Evolutionary conservation across 2,797 vertebrate species (phyloP), one percentile per base, ranked within the genome.

Genomic region (Anas capensis): DNA sequence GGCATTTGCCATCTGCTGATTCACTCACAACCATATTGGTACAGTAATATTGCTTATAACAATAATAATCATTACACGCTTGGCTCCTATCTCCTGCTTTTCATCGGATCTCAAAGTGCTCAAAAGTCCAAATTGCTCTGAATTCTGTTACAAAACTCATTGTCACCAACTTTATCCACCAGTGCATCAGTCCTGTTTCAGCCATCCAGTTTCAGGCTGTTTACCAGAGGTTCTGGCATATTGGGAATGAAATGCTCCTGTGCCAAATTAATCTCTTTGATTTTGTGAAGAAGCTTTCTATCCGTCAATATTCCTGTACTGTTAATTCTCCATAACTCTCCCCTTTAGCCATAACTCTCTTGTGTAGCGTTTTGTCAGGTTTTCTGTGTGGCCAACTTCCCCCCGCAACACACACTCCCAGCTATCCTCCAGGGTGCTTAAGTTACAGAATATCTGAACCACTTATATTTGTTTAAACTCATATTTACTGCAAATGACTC

Each of bases 1-100:
- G 60, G 72, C 68, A 61, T 96, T 96, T 95, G 46, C 90, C 91
- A 87, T 96, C 92, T 97, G 95, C 62, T 79, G 81, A 73, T 94
- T 91, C 90, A 86, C 72, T 96, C n/a, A 31, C 56, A 61, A 77
- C 44, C 44, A 51, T 60, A 84, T 90, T 3, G 8, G 8, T 80
- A 36, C 46, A 80, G 40, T 33, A 84, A 48, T 86, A 77, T 40
- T 88, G 21, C 2, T 82, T 82, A 48, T 75, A 73, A 38, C 7
- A 19, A 33, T 57, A 42, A 75, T 51, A 13, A 60, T 53, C 66
- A 29, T 14, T 56, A 34, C 21, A 51, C 0, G 2, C 27, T 86
- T 1, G 1, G 7, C 21, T 85, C 27, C 29, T 54, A 86, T 71
- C 46, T 93, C 10, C 1, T 75, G 76, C 16, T 82, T 96, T 96